Conservation (phyloP, 2,888 invertebrate species). For the Trichogramma dendrolimi region DNA sequence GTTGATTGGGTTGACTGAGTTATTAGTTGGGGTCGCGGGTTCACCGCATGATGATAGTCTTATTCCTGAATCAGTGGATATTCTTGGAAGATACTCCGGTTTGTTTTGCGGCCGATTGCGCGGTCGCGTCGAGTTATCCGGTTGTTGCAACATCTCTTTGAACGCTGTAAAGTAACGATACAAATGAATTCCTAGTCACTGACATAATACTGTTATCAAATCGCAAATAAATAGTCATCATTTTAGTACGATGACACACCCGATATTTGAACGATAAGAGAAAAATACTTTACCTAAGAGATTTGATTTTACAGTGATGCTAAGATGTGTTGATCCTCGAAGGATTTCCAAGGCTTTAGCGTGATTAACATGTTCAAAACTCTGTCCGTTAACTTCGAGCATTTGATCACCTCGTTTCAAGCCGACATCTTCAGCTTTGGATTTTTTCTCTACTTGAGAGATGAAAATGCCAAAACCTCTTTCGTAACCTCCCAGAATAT, state of each 20-base stretch:
- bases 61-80: constrained; percentile 64
- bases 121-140: constrained; percentile 77
- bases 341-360: constrained; percentile 89
- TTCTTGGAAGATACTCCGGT: constrained; percentile 52
- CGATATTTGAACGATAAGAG: too few species aligned
- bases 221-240: too few species aligned
- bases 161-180: constrained; percentile 52
- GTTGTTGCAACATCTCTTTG: constrained; percentile 69
- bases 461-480: constrained; percentile 91
- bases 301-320: constrained; percentile 95
- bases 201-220: too few species aligned
- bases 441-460: constrained; percentile 86
- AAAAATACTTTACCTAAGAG: constrained; percentile 62
- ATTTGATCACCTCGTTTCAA: constrained; percentile 97
- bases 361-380: constrained; percentile 89
- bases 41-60: constrained; percentile 75
- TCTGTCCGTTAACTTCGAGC: constrained; percentile 95
- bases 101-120: constrained; percentile 56
- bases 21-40: constrained; percentile 48
- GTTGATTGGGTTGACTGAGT: constrained; percentile 38
- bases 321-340: constrained; percentile 89
- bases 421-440: constrained; percentile 93
- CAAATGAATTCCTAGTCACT: background rate
- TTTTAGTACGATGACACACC: too few species aligned
- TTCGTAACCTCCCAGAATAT: constrained; percentile 90